Evolutionary conservation across 2,797 vertebrate genomes (phyloP).

Genomic region (Neopelma chrysocephalum): DNA sequence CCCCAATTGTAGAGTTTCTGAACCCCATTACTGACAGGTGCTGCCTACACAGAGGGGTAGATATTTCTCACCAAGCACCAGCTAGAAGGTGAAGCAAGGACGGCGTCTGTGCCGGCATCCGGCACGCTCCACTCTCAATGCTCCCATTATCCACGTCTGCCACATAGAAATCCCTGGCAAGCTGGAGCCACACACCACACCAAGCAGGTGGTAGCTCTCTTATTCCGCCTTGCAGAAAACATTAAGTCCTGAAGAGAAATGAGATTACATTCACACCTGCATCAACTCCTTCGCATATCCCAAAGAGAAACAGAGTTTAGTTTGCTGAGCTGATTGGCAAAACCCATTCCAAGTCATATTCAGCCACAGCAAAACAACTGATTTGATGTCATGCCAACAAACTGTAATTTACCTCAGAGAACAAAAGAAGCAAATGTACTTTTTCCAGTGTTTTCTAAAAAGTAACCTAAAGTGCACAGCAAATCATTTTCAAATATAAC

Average conservation of each 20-base stretch:
- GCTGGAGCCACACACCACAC: not conserved
- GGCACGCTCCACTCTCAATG: not conserved
- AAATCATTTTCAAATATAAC: not conserved
- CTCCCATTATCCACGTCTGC: not conserved
- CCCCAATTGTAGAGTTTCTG: fast-evolving
- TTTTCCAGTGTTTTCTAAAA: not conserved
- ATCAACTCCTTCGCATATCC: fast-evolving
- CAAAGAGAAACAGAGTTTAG: not conserved
- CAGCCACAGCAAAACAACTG: not conserved
- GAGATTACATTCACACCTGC: not conserved
- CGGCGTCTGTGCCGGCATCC: not conserved
- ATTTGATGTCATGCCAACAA: not conserved
- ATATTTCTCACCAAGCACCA: not conserved
- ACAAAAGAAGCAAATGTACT: not conserved
- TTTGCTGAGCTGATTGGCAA: not conserved
- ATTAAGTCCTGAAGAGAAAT: not conserved
- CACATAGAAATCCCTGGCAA: not conserved
- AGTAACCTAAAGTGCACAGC: not conserved
- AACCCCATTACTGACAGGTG: not conserved
- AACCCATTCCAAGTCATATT: not conserved
- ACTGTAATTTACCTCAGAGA: not conserved
- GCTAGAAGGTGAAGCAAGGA: not conserved
- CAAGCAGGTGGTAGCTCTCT: slow-evolving; percentile 17
- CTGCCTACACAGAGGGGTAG: not conserved
- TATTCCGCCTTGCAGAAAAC: not conserved